Conservation (phyloP, 2,797 vertebrate species). For the Glyptemys insculpta region DNA sequence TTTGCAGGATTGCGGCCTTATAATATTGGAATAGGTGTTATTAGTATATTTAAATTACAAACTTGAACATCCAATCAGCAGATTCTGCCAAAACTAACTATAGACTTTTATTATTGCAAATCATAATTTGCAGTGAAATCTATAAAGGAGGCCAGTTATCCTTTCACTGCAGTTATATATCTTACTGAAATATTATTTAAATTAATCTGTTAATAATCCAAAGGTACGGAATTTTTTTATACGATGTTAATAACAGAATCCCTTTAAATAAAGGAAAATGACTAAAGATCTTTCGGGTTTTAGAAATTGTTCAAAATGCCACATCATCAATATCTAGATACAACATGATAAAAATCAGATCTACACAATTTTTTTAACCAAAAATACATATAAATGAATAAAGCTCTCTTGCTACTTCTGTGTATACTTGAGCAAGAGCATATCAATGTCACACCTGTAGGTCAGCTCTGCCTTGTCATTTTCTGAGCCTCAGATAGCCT, state of each 20-base stretch:
- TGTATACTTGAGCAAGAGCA: background rate
- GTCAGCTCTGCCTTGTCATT: background rate
- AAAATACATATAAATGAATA: background rate
- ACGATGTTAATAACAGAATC: no score
- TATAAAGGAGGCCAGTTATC: fast-evolving
- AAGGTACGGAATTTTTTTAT: background rate
- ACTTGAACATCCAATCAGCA: fast-evolving
- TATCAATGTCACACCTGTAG: no score
- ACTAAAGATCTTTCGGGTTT: background rate
- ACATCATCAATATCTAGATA: background rate
- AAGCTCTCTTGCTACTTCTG: background rate
- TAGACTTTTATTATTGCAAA: fast-evolving
- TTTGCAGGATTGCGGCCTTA: background rate
- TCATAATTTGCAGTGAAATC: fast-evolving
- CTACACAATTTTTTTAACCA: background rate
- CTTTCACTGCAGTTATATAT: fast-evolving
- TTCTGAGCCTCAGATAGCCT: background rate
- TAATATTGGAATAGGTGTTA: fast-evolving
- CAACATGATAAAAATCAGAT: background rate
- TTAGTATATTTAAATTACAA: fast-evolving
- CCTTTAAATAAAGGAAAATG: background rate
- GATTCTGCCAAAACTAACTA: background rate
- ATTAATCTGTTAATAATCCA: background rate
- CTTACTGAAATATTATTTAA: no score
- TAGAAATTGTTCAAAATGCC: background rate